Evolutionary conservation across 2,888 invertebrate genomes (phyloP).

Genomic region (Parochlus steinenii): DNA sequence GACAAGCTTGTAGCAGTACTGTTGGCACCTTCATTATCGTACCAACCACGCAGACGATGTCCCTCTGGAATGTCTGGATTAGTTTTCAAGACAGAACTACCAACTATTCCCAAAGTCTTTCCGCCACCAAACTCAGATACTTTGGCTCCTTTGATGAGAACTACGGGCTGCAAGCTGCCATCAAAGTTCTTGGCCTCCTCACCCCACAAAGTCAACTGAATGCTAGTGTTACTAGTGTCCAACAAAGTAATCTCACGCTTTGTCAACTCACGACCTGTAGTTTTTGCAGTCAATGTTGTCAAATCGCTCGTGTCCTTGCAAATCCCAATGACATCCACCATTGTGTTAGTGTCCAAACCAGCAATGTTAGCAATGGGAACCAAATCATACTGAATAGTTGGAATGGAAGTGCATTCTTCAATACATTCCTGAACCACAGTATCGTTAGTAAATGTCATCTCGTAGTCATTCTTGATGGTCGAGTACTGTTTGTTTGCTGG

Average conservation of each 20-base stretch:
- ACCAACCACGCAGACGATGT: conserved; percentile 82
- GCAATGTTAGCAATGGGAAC: conserved; percentile 57
- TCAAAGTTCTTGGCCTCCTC: conserved; percentile 73
- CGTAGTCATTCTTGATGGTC: conserved; percentile 81
- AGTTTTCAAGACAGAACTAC: conserved; percentile 47
- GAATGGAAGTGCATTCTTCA: conserved; percentile 46
- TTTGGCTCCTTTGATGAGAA: conserved; percentile 71
- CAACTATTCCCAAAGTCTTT: conserved; percentile 44
- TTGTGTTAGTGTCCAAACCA: conserved; percentile 42
- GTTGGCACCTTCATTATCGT: conserved; percentile 54
- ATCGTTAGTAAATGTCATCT: conserved; percentile 74
- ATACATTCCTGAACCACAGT: conserved; percentile 43
- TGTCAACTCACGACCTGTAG: conserved; percentile 64
- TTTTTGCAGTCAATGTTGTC: conserved; percentile 50
- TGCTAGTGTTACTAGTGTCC: conserved; percentile 63
- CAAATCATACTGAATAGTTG: conserved; percentile 62
- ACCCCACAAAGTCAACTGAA: conserved; percentile 79
- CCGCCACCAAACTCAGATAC: conserved; percentile 79
- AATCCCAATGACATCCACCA: conserved; percentile 78
- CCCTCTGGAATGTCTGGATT: conserved; percentile 86
- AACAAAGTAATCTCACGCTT: conserved; percentile 80
- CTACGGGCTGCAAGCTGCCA: conserved; percentile 55
- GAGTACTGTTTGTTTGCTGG: conserved; percentile 84
- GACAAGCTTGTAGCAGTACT: conserved; percentile 48
- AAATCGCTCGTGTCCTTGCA: conserved; percentile 59